Evolutionary conservation across 2,888 invertebrate species (phyloP).

Genomic region (Agelastica alni): DNA sequence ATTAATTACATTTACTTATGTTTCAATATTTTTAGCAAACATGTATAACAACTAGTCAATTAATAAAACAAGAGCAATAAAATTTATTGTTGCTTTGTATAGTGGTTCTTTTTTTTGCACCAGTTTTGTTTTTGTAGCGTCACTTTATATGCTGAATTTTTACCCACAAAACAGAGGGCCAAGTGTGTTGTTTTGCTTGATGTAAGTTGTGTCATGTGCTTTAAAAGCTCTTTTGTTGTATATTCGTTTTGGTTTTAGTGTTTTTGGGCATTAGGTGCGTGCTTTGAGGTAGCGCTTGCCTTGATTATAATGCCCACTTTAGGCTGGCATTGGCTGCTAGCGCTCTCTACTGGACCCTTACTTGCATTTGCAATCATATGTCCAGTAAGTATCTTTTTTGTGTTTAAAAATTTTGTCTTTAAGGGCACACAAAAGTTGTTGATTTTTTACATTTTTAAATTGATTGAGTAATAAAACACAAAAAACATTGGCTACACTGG

Average conservation of each 20-base stretch:
- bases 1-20: too few species aligned
- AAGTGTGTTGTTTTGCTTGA: conserved; percentile 94
- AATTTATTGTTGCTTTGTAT: too few species aligned
- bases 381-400: conserved; percentile 66
- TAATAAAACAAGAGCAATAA: too few species aligned
- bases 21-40: conserved; percentile 8
- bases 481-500: too few species aligned
- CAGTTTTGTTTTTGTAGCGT: conserved; percentile 67
- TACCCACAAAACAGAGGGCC: conserved; percentile 90
- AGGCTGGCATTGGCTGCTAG: conserved; percentile 90
- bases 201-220: too few species aligned
- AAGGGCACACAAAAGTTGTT: too few species aligned
- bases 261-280: conserved; percentile 96
- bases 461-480: too few species aligned
- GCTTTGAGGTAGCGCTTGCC: conserved; percentile 89
- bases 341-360: conserved; percentile 88
- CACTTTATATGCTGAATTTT: conserved; percentile 93
- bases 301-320: conserved; percentile 88
- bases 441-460: too few species aligned
- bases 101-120: conserved; percentile 8
- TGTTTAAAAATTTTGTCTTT: too few species aligned
- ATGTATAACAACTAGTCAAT: too few species aligned
- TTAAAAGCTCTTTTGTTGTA: too few species aligned
- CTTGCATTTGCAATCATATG: conserved; percentile 80
- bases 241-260: too few species aligned